Base-by-base conservation (phyloP, 2,113 vertebrate genomes). In the Patagioenas fasciata region DNA sequence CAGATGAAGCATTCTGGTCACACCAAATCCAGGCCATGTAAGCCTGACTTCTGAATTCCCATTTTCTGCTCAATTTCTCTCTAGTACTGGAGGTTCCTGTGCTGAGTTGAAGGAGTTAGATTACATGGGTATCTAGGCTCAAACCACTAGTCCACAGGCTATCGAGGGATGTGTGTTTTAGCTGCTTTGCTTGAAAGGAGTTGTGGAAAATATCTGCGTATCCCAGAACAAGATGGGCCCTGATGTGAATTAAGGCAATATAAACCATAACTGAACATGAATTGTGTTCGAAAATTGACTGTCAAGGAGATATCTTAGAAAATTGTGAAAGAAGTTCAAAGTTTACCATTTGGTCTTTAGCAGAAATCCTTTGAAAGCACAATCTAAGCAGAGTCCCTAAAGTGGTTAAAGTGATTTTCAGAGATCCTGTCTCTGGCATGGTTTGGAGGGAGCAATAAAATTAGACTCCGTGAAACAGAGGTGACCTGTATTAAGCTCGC, bases 391-490 rank as follows among this genome's bases (percentile, higher is more conserved):
- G 19, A 54, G 53, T 34, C 72, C 24, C 34, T 26, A 50, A 80
- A 83, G 80, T 28, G 11, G 61, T 54, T 72, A 53, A 93, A 88
- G 21, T 74, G 48, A 8, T 75, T 74, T 84, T 69, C 34, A 84
- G 80, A 79, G 70, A 20, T 91, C 31, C 67, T 26, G 38, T 71
- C 44, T 91, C 69, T 91, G 61, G n/a, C 38, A 74, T 18, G 31
- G 40, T 38, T 95, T 64, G 57, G 58, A 88, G 66, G 40, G 26
- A 91, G 79, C 84, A 94, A 88, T 93, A 91, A 90, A 96, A 93
- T 42, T 54, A 82, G 66, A 58, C 62, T 74, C 51, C 34, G 90
- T 70, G 80, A 94, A 95, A 96, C 40, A 26, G 70, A 91, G 58
- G 73, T 91, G 93, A 91, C 73, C 73, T 89, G 34, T 24, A 48